A percentile compares a stretch with the other conserved stretches of the same genome.
Conservation (phyloP, 2,113 vertebrate species). For the Phylloscopus trochiloides region DNA sequence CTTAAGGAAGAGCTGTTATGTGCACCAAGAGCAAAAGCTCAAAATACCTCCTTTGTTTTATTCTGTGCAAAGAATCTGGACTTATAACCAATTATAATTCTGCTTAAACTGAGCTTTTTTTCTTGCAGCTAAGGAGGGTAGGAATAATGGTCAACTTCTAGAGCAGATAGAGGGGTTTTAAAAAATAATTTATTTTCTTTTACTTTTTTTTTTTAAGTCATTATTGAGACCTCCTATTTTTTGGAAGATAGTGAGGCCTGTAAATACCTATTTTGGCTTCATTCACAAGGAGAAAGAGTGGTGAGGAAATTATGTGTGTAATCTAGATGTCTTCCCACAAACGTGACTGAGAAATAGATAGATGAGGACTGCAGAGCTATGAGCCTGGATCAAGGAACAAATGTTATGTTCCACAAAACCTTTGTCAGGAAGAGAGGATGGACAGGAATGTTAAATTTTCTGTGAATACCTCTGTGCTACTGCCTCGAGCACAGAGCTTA, state of each 20-base stretch:
- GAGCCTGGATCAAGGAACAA: not conserved
- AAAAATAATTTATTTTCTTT: not conserved
- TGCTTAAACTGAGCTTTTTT: not conserved
- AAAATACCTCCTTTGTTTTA: not conserved
- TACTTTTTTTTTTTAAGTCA: not conserved
- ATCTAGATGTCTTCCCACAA: not conserved
- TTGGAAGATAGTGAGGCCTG: not conserved
- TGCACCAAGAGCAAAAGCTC: not conserved
- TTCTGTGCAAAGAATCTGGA: not conserved
- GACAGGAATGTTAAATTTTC: not conserved
- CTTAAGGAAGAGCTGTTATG: not conserved
- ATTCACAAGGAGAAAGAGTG: not conserved
- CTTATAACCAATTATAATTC: not conserved
- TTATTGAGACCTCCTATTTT: not conserved
- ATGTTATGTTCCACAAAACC: not conserved
- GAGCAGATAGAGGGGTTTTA: not conserved
- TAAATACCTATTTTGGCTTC: not conserved
- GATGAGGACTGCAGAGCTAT: not conserved
- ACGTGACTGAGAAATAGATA: not conserved
- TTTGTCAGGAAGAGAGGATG: not conserved
- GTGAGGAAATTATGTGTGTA: not conserved
- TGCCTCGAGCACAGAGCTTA: not conserved
- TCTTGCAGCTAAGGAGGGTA: not conserved
- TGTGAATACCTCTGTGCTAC: not conserved
- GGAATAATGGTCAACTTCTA: not conserved